phyloP scores from a whole-genome alignment of 2,888 invertebrate genomes.

The Choristoneura rosaceana region DNA sequence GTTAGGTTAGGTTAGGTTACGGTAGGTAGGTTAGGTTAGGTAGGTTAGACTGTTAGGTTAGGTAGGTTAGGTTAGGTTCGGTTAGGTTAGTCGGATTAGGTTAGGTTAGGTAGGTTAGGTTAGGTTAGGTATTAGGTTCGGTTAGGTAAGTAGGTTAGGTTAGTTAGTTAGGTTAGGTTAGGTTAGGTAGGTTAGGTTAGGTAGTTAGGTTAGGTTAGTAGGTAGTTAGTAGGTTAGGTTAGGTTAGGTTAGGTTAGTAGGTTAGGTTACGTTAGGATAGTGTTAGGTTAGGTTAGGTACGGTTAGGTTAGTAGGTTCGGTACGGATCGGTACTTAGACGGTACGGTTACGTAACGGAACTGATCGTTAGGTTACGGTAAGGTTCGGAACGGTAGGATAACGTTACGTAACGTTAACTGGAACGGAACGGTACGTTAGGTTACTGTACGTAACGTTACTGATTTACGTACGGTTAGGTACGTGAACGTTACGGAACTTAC shows the following conservation, averaged over 20 bases:
- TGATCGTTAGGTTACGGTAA: too few relatives aligned
- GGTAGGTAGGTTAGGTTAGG: constrained; percentile 18
- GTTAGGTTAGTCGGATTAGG: constrained; percentile 26
- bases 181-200: constrained; percentile 20
- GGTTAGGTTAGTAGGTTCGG: constrained; percentile 42
- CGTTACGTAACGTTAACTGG: too few relatives aligned
- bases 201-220: constrained; percentile 19
- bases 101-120: constrained; percentile 29
- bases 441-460: too few relatives aligned
- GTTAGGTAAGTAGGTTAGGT: constrained; percentile 29
- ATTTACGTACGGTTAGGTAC: too few relatives aligned
- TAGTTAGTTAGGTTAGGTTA: too few relatives aligned
- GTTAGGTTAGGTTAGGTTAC: constrained; percentile 23
- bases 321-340: too few relatives aligned
- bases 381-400: too few relatives aligned
- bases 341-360: too few relatives aligned
- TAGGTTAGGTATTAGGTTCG: constrained; percentile 24
- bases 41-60: constrained; percentile 25
- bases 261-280: constrained; percentile 24
- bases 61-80: constrained; percentile 27
- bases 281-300: constrained; percentile 34
- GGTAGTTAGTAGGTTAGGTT: constrained; percentile 11
- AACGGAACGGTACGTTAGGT: too few relatives aligned
- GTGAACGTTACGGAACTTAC: too few relatives aligned
- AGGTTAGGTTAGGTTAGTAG: constrained; percentile 28